Conservation (phyloP, 1,140 invertebrate species). For the Pollicipes pollicipes region DNA sequence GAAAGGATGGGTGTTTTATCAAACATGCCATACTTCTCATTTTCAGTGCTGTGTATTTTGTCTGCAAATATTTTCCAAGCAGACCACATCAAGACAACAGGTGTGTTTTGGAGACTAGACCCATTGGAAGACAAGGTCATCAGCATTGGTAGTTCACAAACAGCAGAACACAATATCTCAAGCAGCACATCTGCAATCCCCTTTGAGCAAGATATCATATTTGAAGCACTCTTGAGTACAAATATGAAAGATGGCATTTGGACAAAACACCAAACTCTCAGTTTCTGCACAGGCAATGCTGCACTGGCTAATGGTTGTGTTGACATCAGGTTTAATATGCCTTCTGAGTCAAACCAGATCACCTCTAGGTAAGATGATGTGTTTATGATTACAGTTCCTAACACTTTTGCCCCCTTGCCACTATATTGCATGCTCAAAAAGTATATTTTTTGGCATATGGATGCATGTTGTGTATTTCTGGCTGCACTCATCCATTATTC, state of each 20-base stretch:
- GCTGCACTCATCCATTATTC: too few species aligned
- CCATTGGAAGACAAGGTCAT: neutral
- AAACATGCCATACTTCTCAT: neutral
- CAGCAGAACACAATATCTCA: neutral
- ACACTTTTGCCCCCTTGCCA: too few species aligned
- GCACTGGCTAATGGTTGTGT: neutral
- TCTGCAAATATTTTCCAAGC: neutral
- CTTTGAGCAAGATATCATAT: neutral
- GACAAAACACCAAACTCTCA: neutral
- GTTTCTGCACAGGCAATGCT: neutral
- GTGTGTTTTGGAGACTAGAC: neutral
- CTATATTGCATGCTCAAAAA: too few species aligned
- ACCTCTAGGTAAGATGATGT: too few species aligned
- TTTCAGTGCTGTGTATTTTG: neutral
- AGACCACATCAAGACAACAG: neutral
- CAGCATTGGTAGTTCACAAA: neutral
- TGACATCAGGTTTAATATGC: neutral
- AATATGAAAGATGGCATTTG: neutral
- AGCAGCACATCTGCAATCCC: neutral
- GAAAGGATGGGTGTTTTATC: neutral
- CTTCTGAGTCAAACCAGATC: too few species aligned
- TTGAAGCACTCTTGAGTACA: neutral
- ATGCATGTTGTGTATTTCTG: too few species aligned
- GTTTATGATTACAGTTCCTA: too few species aligned
- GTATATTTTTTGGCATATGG: too few species aligned